phyloP scores from a whole-genome alignment of 1,140 invertebrate species.

The Myzus persicae region DNA sequence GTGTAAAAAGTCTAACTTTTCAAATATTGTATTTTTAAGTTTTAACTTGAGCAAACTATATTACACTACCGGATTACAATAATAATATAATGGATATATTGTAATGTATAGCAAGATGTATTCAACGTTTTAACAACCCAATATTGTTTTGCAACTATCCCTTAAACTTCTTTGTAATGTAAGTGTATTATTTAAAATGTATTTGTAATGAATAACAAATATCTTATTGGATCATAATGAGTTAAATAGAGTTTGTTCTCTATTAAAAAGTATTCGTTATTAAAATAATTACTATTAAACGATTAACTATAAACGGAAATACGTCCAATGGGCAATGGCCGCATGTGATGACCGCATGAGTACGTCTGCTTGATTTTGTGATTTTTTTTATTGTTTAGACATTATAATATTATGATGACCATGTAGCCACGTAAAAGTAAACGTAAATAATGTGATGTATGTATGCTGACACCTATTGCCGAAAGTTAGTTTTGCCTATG shows the following conservation, averaged over 20 bases:
- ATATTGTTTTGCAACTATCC: background rate
- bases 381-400: background rate
- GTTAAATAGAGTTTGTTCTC: too few species aligned
- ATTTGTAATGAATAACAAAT: too few species aligned
- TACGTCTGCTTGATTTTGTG: too few species aligned
- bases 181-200: background rate
- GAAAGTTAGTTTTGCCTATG: too few species aligned
- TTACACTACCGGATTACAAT: background rate
- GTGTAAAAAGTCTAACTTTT: background rate
- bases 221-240: too few species aligned
- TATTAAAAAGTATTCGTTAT: too few species aligned
- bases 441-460: background rate
- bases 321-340: too few species aligned
- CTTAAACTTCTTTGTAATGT: background rate
- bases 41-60: background rate
- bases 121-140: background rate
- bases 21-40: background rate
- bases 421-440: background rate
- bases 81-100: background rate
- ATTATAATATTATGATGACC: background rate
- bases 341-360: too few species aligned
- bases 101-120: background rate
- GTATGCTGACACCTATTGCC: background rate
- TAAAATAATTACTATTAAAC: too few species aligned
- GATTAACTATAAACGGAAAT: background rate